phyloP scores from a whole-genome alignment of 2,797 vertebrate species.

The Nasua narica region DNA sequence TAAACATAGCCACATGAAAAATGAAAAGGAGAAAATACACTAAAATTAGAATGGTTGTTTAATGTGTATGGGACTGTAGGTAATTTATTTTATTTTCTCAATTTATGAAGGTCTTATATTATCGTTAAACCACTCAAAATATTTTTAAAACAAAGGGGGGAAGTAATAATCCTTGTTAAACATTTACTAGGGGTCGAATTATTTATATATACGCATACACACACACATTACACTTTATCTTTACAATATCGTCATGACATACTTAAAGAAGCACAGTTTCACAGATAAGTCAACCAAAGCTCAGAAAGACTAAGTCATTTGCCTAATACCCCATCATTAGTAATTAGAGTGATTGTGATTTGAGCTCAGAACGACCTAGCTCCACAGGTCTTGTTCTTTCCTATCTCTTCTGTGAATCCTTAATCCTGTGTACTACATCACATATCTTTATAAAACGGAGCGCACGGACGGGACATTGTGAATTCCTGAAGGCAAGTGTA shows the following conservation, averaged over 20 bases:
- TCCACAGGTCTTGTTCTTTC: neutral
- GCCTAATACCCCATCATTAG: neutral
- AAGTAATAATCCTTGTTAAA: neutral
- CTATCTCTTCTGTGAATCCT: neutral
- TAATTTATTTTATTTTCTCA: neutral
- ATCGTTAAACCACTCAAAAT: neutral
- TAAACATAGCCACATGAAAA: neutral
- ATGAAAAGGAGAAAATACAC: neutral
- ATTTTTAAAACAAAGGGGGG: constrained; percentile 16
- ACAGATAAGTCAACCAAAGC: neutral
- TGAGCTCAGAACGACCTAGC: neutral
- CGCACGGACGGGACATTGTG: neutral
- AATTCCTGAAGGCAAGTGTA: neutral
- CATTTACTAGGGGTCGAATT: neutral
- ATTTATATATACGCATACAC: neutral
- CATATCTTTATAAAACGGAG: neutral
- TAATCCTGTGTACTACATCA: neutral
- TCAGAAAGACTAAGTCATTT: neutral
- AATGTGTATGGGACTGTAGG: neutral
- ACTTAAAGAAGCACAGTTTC: neutral
- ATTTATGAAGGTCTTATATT: neutral
- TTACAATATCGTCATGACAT: neutral
- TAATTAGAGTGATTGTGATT: neutral
- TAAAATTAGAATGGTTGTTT: neutral
- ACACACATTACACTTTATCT: neutral